A percentile compares a stretch with the other conserved stretches of the same genome.
Evolutionary conservation across 2,797 vertebrate species (phyloP).

Genomic region (Neosalanx taihuensis): DNA sequence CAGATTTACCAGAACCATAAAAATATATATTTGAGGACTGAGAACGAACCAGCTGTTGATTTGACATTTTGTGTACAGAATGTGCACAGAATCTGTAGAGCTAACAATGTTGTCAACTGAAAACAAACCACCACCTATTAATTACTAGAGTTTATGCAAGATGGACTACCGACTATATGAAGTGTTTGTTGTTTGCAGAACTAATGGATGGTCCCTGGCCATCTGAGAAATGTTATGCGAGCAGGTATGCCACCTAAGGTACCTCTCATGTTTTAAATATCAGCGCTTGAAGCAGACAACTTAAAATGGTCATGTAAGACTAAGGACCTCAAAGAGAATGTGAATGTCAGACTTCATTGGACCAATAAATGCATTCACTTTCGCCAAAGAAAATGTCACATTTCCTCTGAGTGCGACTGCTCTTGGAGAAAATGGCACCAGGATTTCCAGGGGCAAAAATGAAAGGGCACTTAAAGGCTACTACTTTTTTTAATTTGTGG

Average conservation of each 20-base stretch:
- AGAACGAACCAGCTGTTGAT: neutral
- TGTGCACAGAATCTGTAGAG: no score
- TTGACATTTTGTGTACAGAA: no score
- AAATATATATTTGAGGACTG: neutral
- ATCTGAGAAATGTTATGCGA: neutral
- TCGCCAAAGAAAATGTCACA: constrained; percentile 22
- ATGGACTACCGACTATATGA: no score
- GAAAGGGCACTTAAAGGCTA: neutral
- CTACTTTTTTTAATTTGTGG: neutral
- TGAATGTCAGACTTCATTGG: constrained; percentile 30
- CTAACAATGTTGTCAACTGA: no score
- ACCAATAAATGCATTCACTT: constrained; percentile 19
- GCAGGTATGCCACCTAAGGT: neutral
- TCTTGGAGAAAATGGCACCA: constrained; percentile 1
- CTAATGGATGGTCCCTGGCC: neutral
- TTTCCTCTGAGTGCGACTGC: constrained; percentile 6
- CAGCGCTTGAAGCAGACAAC: neutral
- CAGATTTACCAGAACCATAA: neutral
- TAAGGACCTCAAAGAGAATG: constrained; percentile 2
- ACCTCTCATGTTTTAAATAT: constrained; percentile 14
- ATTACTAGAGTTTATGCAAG: no score
- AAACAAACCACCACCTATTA: no score
- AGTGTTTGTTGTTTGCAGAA: neutral
- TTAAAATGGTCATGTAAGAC: constrained; percentile 5
- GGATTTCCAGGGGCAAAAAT: neutral